Base-by-base conservation (phyloP, 1,140 invertebrate genomes). In the Heliconius himera region DNA sequence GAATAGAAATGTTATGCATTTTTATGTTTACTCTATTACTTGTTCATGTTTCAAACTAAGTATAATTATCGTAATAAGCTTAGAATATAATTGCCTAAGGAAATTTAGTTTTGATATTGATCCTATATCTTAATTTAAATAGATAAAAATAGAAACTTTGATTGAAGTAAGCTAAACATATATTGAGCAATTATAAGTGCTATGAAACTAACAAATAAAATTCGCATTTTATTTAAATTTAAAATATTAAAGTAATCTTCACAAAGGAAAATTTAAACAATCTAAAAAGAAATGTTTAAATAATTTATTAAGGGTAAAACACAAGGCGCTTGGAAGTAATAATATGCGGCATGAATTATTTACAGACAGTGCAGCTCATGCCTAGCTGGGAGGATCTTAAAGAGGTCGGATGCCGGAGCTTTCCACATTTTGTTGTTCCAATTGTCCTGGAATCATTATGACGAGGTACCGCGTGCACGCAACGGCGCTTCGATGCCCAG, bases 391-490 rank as follows among this genome's bases (percentile, higher is more conserved):
- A 81, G 49, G 46, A 77, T 80, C 77, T 79, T 79, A 74, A 77
- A 80, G 41, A 82, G 81, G 73, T 80, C 76, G 78, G 46, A 54
- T 81, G 60, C 26, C 60, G 60, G 60, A 77, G 77, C 81, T 29
- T 70, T 78, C 56, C 74, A 73, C 70, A 77, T 76, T 76, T 76
- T 77, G 81, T 80, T 80, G 74, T 81, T 81, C 73, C 51, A 76
- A 81, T 41, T 72, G 76, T 79, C 79, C 82, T 83, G 83, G 84
- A 83, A 81, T 82, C 82, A 82, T 82, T 83, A 85, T 66, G 60
- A 29, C 74, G 78, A 75, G 76, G 84, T 78, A 82, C 85, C 84
- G 84, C 81, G 72, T 89, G 86, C 84, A 81, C 79, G 75, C 79
- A 84, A 85, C 80, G 81, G 82, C 74, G 80, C 82, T 85, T 78